phyloP scores from a whole-genome alignment of 1,140 invertebrate genomes.

The Geopemphigus sp. region DNA sequence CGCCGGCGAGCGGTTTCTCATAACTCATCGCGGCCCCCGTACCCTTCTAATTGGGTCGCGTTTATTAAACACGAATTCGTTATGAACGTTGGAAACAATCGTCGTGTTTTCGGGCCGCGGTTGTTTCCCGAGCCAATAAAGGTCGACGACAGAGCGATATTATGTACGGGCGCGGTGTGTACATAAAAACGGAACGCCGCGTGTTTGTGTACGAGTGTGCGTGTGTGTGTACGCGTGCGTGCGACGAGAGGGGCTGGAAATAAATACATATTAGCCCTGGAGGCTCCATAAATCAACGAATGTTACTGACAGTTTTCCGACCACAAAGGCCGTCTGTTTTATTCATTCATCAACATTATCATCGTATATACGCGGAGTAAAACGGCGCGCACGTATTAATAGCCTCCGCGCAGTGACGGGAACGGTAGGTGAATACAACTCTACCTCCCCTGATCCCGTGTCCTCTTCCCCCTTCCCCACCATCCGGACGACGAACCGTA shows the following conservation, averaged over 20 bases:
- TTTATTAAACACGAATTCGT: conserved; percentile 37
- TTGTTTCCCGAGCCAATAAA: neutral
- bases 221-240: neutral
- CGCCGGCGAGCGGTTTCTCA: neutral
- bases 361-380: conserved; percentile 26
- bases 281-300: conserved; percentile 41
- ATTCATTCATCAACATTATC: conserved; percentile 49
- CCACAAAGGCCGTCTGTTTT: conserved; percentile 42
- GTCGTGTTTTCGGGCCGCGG: conserved; percentile 5
- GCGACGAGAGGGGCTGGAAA: neutral
- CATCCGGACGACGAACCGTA: too few relatives aligned
- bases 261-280: conserved; percentile 27
- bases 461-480: too few relatives aligned
- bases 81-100: conserved; percentile 37
- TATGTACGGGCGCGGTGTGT: too few relatives aligned
- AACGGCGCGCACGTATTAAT: conserved; percentile 37
- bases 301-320: conserved; percentile 38
- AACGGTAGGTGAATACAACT: too few relatives aligned
- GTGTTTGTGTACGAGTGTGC: neutral
- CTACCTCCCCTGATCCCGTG: too few relatives aligned
- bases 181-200: neutral
- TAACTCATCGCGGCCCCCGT: conserved; percentile 21
- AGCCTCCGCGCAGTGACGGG: neutral
- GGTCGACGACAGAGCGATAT: neutral
- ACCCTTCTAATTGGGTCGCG: conserved; percentile 29